Evolutionary conservation across 2,888 invertebrate genomes (phyloP).

Genomic region (Hirtodrosophila confusa): DNA sequence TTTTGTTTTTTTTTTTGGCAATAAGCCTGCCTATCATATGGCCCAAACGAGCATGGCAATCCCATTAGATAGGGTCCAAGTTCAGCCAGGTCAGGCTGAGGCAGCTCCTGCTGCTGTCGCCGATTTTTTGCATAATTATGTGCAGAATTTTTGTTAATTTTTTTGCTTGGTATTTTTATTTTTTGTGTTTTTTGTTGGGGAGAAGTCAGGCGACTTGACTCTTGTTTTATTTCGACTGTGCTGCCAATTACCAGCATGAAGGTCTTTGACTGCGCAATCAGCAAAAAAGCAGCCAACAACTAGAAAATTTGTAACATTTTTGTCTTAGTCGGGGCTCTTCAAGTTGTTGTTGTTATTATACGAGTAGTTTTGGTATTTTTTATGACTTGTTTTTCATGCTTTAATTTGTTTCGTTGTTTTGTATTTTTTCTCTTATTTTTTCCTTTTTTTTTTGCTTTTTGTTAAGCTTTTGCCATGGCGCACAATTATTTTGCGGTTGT

Average conservation of each 20-base stretch:
- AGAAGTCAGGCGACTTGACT: conserved; percentile 36
- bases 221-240: conserved; percentile 44
- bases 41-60: conserved; percentile 49
- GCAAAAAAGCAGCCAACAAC: conserved; percentile 25
- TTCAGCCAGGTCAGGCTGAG: conserved; percentile 53
- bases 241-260: conserved; percentile 75
- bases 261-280: conserved; percentile 77
- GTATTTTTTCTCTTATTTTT: conserved; percentile 29
- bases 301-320: conserved; percentile 79
- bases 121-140: conserved; percentile 67
- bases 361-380: conserved; percentile 47
- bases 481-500: conserved; percentile 45
- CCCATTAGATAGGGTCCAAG: conserved; percentile 68
- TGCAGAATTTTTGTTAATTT: conserved; percentile 53
- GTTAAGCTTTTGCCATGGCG: conserved; percentile 41
- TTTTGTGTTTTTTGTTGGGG: conserved; percentile 26
- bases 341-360: conserved; percentile 38
- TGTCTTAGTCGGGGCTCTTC: conserved; percentile 53
- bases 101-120: conserved; percentile 49
- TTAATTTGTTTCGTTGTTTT: conserved; percentile 69
- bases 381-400: conserved; percentile 74
- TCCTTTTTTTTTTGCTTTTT: conserved; percentile 28
- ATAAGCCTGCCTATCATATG: conserved; percentile 47
- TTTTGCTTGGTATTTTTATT: conserved; percentile 26
- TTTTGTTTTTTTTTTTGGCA: conserved; percentile 25